Base-by-base conservation (phyloP, 2,888 invertebrate species). In the Syrphus vitripennis region DNA sequence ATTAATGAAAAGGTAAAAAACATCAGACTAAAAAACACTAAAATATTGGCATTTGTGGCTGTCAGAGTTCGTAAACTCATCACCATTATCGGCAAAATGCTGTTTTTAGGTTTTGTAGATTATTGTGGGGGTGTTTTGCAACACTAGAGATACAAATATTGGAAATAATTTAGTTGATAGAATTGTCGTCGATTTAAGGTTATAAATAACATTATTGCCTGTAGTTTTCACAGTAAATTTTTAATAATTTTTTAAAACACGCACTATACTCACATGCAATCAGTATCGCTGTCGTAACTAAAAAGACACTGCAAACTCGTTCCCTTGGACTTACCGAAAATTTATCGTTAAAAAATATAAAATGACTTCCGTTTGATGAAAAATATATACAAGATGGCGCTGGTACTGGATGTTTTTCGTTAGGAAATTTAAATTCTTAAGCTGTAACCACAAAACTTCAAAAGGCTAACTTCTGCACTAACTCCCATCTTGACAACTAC, bases 241-340 rank as follows among this genome's bases (percentile, higher is more conserved):
- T 16, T 48, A 57, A 65, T 50, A 75, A 81, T 67, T 71, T 76
- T 63, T 72, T 24, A 61, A 69, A 65, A 76, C 81, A 88, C 80
- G 83, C 82, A 88, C 89, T 88, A 89, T 91, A 96, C 96, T 96
- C 96, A 96, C 96, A 96, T 96, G 96, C 96, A 96, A 95, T 95
- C 96, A 94, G 95, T 96, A 96, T 96, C 96, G 96, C 95, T 95
- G 95, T 95, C 96, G 95, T 95, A 95, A 95, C 95, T 95, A 95
- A 96, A 96, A 89, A 89, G 89, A 88, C 88, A 88, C 88, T 88
- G 88, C 87, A 88, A 88, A 87, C 89, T 88, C 87, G 89, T 88
- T 89, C 88, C 84, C 88, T 87, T 88, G 79, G 74, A 88, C 86
- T 86, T 86, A 37, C 78, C 86, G 86, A 87, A 87, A 87, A 87